These are phyloP conservation scores for Eumerus sabulonum DNA, from an alignment of 2,888 invertebrate species.

Conservation along the genomic window DNA sequence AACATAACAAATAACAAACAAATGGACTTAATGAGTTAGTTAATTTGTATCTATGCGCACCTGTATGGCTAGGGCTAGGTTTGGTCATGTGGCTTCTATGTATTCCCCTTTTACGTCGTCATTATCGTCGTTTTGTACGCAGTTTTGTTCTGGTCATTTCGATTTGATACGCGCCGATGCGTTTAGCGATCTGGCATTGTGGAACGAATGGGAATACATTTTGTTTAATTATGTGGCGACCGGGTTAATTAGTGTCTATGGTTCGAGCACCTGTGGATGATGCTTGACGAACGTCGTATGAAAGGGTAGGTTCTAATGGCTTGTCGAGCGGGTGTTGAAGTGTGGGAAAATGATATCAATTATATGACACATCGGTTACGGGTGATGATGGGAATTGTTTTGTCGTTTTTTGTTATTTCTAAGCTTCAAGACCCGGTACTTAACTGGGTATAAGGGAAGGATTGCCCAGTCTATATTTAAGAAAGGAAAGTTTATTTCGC, in stretches of 20 bases:
- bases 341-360: too few relatives aligned
- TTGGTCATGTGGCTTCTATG: conserved; percentile 55
- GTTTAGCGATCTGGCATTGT: conserved; percentile 51
- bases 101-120: conserved; percentile 33
- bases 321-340: not conserved
- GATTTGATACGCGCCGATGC: conserved; percentile 64
- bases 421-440: too few relatives aligned
- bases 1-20: conserved; percentile 64
- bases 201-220: conserved; percentile 58
- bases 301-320: conserved; percentile 37
- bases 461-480: too few relatives aligned
- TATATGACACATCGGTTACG: too few relatives aligned
- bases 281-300: conserved; percentile 24
- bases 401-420: too few relatives aligned
- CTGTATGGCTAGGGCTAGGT: conserved; percentile 20
- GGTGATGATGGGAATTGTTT: too few relatives aligned
- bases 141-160: conserved; percentile 60
- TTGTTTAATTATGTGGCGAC: conserved; percentile 67
- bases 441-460: too few relatives aligned
- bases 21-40: conserved; percentile 68
- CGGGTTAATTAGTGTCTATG: conserved; percentile 57
- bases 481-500: too few relatives aligned
- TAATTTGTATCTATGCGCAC: conserved; percentile 56
- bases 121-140: conserved; percentile 50
- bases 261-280: conserved; percentile 51